Evolutionary conservation across 2,797 vertebrate species (phyloP).

Genomic region (Ispidina lecontei): DNA sequence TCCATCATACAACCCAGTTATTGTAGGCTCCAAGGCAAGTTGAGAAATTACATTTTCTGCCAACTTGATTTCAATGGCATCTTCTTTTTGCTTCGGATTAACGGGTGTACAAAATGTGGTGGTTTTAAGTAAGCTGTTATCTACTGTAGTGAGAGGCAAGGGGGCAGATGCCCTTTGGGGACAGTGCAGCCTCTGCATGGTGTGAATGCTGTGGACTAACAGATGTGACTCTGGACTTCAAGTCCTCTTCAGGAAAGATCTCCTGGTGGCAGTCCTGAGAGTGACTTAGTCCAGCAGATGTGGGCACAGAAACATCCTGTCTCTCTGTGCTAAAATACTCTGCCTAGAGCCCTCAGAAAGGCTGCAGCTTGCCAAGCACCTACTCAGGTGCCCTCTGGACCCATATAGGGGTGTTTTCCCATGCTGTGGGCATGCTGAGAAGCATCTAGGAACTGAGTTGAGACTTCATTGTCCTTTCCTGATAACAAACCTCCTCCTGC

Average conservation of each 20-base stretch:
- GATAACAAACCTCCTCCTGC: background rate
- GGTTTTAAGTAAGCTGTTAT: background rate
- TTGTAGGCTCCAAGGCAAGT: background rate
- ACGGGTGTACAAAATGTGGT: background rate
- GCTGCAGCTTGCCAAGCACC: background rate
- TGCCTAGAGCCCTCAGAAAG: background rate
- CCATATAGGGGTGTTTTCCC: background rate
- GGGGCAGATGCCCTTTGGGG: background rate
- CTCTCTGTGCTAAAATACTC: background rate
- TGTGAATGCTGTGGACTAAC: background rate
- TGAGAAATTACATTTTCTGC: constrained; percentile 30
- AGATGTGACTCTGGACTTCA: background rate
- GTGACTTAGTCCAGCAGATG: background rate
- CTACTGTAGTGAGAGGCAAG: background rate
- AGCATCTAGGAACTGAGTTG: background rate
- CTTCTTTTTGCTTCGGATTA: background rate
- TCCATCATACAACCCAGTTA: background rate
- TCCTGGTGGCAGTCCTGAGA: background rate
- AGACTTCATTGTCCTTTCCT: background rate
- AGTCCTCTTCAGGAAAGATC: background rate
- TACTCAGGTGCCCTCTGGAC: background rate
- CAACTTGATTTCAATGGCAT: background rate
- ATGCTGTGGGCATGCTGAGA: background rate
- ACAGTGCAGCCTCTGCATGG: background rate
- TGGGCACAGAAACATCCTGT: background rate